Base-by-base conservation (phyloP, 2,113 vertebrate genomes). In the Entomyzon cyanotis region DNA sequence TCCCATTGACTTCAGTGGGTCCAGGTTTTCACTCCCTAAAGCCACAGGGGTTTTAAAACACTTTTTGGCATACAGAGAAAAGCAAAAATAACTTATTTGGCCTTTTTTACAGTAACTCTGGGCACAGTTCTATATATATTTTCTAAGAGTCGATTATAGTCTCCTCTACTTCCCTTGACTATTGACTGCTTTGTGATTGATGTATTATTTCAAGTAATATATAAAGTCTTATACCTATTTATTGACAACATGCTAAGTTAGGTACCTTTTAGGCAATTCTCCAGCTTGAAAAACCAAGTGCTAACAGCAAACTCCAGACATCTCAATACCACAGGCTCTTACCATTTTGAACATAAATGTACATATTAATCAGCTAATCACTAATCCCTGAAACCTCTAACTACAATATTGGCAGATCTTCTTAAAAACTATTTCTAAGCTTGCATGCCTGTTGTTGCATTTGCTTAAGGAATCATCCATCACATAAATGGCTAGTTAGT, bases 401-500 rank as follows among this genome's bases (percentile, higher is more conserved):
- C 91, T 92, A 71, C 77, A 80, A n/a, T 90, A 97, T 89, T 89
- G 88, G 71, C 91, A 96, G 64, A 31, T 59, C 55, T 67, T 65
- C 85, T 87, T 64, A 30, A 63, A 70, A 84, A 89, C 33, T 59
- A 59, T 96, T 95, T 94, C 70, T 75, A 74, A 60, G 46, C 60
- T 46, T 79, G 58, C 59, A 37, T 30, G 71, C 49, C 84, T 77
- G 35, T 83, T 88, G 46, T 64, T 85, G 37, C 50, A 37, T 84
- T 88, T 89, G 76, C 74, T 89, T 90, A 65, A 81, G 59, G 76
- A 84, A 88, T 87, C 56, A 94, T 94, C 77, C 1, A 6, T 97
- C 94, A 96, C 76, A 18, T 47, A 90, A 94, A 67, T 41, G 59
- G 87, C 93, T 95, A 94, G 87, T 93, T 96, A 85, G 71, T 89